Evolutionary conservation across 2,113 vertebrate species (phyloP), one percentile per base, ranked within the genome.

Genomic region (Dromas ardeola): DNA sequence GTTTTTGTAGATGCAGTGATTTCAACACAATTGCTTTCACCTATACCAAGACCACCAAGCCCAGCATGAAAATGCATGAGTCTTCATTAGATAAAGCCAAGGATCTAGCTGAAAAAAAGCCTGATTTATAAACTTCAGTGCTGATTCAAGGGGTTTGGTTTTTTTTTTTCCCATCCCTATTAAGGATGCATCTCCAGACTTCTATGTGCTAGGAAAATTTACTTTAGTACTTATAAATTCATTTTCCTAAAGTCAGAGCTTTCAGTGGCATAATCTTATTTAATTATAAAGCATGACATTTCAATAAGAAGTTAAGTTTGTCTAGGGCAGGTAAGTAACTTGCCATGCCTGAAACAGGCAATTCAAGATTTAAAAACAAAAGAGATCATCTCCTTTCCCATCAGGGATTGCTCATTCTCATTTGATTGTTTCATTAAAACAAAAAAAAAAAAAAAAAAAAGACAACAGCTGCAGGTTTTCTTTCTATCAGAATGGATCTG

Each of bases 231-330:
- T 40, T 61, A 69, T 17, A 88, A 85, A 88, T 72, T 77, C 19
- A 77, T 86, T 73, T 91, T 82, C 70, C 81, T 85, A 32, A 84
- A 95, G 77, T 45, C 69, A 53, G 73, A 87, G 70, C 66, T 92
- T 87, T 82, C 70, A 59, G 70, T 10, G 72, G 45, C 85, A 76
- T 93, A 67, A 82, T 92, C 70, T 84, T 86, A 77, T 83, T 94
- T 93, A 96, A 94, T 95, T 91, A 96, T 19, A 62, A 89, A 88
- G 83, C 83, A 88, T 83, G 72, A 42, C 40, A 91, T 86, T 93
- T 94, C 72, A 95, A 43, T 73, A 91, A 73, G 66, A 86, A 91
- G 74, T 47, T 70, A 34, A 91, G 83, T 78, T 94, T 78, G 69
- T 90, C 79, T 72, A 27, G 58, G 70, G 71, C 76, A 77, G 47